Percentiles rank a stretch among this genome's conserved stretches.
These are phyloP conservation scores for Xyrichtys novacula DNA, from an alignment of 2,797 vertebrate species.

Conservation along the genomic window DNA sequence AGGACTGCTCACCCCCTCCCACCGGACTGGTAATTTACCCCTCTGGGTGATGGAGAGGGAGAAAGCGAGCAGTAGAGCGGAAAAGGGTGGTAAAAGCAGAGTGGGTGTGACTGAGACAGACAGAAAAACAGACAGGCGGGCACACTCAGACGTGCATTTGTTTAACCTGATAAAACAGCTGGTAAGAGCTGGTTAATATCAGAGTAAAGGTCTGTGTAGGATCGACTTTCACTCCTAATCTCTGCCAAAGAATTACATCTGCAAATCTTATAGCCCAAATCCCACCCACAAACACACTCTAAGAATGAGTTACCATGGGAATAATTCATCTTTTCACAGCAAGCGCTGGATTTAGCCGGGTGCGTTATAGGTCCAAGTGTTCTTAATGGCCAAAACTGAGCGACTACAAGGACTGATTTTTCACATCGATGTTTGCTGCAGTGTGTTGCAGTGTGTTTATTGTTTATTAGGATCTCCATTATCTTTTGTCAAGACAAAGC, in stretches of 20 bases:
- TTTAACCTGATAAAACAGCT: slow-evolving; percentile 57
- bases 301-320: slow-evolving; percentile 11
- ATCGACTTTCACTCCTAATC: slow-evolving; percentile 37
- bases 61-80: slow-evolving; percentile 19
- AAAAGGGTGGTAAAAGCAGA: slow-evolving; percentile 30
- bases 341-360: slow-evolving; percentile 14
- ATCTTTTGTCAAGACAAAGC: too few species aligned
- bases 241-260: slow-evolving; percentile 47
- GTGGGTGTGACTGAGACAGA: slow-evolving; percentile 49
- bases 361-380: slow-evolving; percentile 14
- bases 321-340: slow-evolving; percentile 2
- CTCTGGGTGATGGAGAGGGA: slow-evolving; percentile 42
- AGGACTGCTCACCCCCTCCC: slow-evolving; percentile 45
- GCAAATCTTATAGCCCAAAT: slow-evolving; percentile 4
- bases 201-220: slow-evolving; percentile 47
- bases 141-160: slow-evolving; percentile 22
- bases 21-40: slow-evolving; percentile 57
- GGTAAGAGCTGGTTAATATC: slow-evolving; percentile 62
- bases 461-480: too few species aligned
- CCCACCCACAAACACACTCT: slow-evolving; percentile 6
- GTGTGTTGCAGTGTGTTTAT: too few species aligned
- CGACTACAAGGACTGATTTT: too few species aligned
- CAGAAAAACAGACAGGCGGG: slow-evolving; percentile 40
- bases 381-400: neutral
- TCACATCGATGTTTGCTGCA: too few species aligned